Evolutionary conservation across 2,888 invertebrate genomes (phyloP).

Genomic region (Unio pictorum): DNA sequence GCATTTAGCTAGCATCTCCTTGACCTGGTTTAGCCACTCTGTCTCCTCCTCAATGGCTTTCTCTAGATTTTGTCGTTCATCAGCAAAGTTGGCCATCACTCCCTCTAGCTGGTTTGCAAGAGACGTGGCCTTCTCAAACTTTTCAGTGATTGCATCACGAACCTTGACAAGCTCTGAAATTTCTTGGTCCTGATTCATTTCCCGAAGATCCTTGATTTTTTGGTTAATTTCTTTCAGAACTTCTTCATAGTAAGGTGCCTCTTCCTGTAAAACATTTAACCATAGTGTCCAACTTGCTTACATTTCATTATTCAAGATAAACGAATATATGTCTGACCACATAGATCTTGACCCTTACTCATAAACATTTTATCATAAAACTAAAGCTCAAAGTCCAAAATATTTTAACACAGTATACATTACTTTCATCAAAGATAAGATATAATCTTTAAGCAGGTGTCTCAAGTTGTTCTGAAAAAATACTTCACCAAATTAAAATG

Average conservation of each 20-base stretch:
- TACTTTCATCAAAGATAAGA: too few relatives aligned
- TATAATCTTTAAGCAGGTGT: too few relatives aligned
- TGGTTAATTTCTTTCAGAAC: conserved; percentile 83
- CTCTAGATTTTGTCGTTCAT: conserved; percentile 61
- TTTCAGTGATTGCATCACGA: conserved; percentile 55
- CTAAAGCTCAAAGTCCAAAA: too few relatives aligned
- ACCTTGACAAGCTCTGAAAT: conserved; percentile 74
- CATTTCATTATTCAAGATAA: too few relatives aligned
- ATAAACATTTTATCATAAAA: too few relatives aligned
- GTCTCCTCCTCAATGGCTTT: conserved; percentile 59
- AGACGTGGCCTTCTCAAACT: conserved; percentile 83
- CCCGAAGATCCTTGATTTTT: conserved; percentile 85
- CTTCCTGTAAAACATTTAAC: conserved; percentile 73
- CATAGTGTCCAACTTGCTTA: too few relatives aligned
- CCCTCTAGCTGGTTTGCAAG: conserved; percentile 83
- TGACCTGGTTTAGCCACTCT: conserved; percentile 57
- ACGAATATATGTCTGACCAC: too few relatives aligned
- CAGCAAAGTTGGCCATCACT: conserved; percentile 81
- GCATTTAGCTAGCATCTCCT: conserved; percentile 59
- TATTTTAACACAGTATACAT: too few relatives aligned
- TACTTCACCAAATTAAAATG: too few relatives aligned
- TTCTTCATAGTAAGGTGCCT: conserved; percentile 84
- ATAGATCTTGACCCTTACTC: too few relatives aligned
- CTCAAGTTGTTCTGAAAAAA: too few relatives aligned
- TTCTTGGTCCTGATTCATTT: conserved; percentile 81